Evolutionary conservation across 2,113 vertebrate species (phyloP), one percentile per base, ranked within the genome.

Genomic region (Melanostigma gelatinosum): DNA sequence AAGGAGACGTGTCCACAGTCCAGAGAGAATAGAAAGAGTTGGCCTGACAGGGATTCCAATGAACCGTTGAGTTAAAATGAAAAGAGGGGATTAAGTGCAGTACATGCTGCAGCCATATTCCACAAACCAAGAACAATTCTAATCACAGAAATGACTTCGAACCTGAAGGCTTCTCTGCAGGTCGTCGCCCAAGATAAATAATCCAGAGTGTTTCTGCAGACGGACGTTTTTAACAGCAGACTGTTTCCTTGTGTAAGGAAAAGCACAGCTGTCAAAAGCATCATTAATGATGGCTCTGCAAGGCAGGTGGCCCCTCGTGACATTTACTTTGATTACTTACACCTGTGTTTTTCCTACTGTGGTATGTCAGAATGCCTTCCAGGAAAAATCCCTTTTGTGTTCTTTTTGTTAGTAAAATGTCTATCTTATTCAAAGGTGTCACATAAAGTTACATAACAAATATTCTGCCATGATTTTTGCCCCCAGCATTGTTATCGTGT

Each of bases 81-180:
- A 4, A 48, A 62, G 20, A 27, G 15, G 9, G 29, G 32, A 69
- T 8, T 8, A 20, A 22, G 11, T 27, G 73, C 69, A 72, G 38
- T 62, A 72, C 22, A 29, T 18, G 3, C 34, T 81, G 18, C 44
- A 54, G 71, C 62, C 87, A 81, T 48, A 18, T 18, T 16, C 74
- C 2, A 44, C 62, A n/a, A 73, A 73, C 29, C 38, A 36, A n/a
- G n/a, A 32, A 34, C 34, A 34, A 6, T 34, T 34, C 34, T 34
- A 34, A 34, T 34, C 34, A 34, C 34, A 34, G 34, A 34, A 34
- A 34, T 34, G 4, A 34, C 34, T 34, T 34, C 3, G 3, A 32
- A 32, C 32, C 34, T 34, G 6, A 34, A 34, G 34, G 34, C 34
- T 34, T 34, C 34, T 34, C 52, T n/a, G 2, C 52, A 54, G 22